Evolutionary conservation across 1,140 invertebrate species (phyloP), one percentile per base, ranked within the genome.

Genomic region (Drosophila subpulchrella): DNA sequence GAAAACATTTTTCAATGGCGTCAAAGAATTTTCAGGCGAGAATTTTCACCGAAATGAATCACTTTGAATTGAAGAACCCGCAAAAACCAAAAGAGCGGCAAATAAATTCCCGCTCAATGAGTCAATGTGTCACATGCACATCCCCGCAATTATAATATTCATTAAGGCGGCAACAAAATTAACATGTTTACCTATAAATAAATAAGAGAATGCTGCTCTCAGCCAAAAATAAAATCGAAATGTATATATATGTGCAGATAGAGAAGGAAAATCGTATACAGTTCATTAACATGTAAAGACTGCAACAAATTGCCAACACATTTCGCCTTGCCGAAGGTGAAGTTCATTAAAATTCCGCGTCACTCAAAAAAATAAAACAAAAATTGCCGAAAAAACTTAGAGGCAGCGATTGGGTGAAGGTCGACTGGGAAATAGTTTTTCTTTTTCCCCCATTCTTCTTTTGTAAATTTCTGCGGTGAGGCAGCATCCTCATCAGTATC

Each of bases 311-410:
- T 47, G 48, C 63, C 56, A 70, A 61, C 66, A 71, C 47, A 83
- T 62, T 76, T 72, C 44, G 61, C 67, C 62, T 63, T 71, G 62
- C 30, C 55, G 54, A 84, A 88, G 84, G 84, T 88, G 77, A 88
- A 88, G 84, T 84, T 88, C 84, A 88, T 88, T 88, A 67, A 89
- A 88, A 88, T 88, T 84, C 84, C 84, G 68, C 80, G 85, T 84
- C 84, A 78, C 73, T 89, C 76, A 78, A 54, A 83, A 38, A 50
- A 34, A 54, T 58, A 57, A 50, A 42, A 34, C 13, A 48, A 61
- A 58, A 74, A 68, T 57, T 55, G 63, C 39, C 39, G 30, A 36
- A 24, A 68, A 68, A 76, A 46, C 32, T 54, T 10, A 68, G 38
- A 41, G 24, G 42, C 12, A 30, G 41, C 66, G 75, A 82, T 88